Conservation (phyloP, 2,888 invertebrate species). For the Agrypnus murinus region DNA sequence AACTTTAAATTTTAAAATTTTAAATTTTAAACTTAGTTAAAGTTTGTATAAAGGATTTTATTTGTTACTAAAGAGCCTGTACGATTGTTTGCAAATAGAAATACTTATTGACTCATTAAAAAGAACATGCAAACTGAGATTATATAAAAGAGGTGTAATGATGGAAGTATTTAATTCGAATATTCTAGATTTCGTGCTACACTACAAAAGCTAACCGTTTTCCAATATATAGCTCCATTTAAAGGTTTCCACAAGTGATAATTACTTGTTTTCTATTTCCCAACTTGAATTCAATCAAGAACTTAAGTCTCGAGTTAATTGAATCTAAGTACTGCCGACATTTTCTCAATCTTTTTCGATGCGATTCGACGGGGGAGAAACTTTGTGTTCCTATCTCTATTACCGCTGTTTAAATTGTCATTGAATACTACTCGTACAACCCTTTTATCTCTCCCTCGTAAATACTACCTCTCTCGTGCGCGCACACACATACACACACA, state of each 20-base stretch:
- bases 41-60: too few species aligned
- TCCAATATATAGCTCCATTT: not conserved
- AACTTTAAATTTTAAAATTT: too few species aligned
- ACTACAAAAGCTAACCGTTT: conserved; percentile 16
- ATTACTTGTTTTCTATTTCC: conserved; percentile 29
- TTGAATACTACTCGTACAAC: not conserved
- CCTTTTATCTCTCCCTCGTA: not conserved
- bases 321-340: conserved; percentile 31
- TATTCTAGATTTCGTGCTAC: not conserved
- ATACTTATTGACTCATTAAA: too few species aligned
- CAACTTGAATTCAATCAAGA: conserved; percentile 32
- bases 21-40: too few species aligned
- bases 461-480: not conserved
- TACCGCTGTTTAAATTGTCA: too few species aligned
- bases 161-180: not conserved
- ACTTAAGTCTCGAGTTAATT: conserved; percentile 36
- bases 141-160: too few species aligned
- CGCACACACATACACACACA: too few species aligned
- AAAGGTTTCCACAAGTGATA: conserved; percentile 11
- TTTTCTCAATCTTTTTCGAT: conserved; percentile 8
- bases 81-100: too few species aligned
- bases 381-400: too few species aligned
- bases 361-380: too few species aligned
- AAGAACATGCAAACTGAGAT: too few species aligned
- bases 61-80: too few species aligned